These are phyloP conservation scores for Pandion haliaetus DNA, from an alignment of 2,113 vertebrate genomes.

Conservation along the genomic window DNA sequence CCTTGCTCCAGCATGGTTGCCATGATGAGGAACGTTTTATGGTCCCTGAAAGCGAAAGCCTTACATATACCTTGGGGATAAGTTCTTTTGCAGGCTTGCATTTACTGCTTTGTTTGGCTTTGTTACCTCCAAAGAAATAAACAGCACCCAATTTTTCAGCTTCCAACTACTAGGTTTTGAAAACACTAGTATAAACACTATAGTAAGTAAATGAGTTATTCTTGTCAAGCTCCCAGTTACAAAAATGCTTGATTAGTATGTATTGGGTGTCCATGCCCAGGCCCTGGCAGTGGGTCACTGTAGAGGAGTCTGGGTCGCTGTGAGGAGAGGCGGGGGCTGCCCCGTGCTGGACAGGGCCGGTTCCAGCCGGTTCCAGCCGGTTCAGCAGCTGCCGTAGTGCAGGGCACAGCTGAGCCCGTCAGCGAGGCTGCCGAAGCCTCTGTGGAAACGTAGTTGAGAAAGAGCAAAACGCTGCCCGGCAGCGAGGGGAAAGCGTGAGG, in stretches of 20 bases:
- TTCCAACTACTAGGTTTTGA: not conserved
- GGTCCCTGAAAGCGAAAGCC: not conserved
- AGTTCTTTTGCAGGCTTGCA: not conserved
- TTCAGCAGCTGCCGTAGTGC: not conserved
- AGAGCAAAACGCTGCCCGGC: not conserved
- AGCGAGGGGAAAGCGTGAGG: no score
- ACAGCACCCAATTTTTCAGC: not conserved
- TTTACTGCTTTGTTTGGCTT: not conserved
- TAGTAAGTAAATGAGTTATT: not conserved
- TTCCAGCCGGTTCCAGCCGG: not conserved
- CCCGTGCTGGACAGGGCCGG: not conserved
- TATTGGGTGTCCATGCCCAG: accelerated
- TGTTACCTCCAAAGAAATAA: not conserved
- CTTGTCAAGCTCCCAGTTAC: not conserved
- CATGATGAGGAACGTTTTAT: not conserved
- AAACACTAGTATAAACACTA: not conserved
- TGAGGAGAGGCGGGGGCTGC: not conserved
- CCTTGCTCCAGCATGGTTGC: not conserved
- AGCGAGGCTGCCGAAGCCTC: not conserved
- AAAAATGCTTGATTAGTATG: not conserved
- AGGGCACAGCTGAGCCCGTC: not conserved
- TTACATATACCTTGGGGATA: not conserved
- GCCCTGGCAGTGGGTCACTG: not conserved
- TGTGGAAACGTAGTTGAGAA: not conserved
- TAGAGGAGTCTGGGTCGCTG: not conserved